Evolutionary conservation across 2,888 invertebrate genomes (phyloP).

Genomic region (Phymatocera aterrima): DNA sequence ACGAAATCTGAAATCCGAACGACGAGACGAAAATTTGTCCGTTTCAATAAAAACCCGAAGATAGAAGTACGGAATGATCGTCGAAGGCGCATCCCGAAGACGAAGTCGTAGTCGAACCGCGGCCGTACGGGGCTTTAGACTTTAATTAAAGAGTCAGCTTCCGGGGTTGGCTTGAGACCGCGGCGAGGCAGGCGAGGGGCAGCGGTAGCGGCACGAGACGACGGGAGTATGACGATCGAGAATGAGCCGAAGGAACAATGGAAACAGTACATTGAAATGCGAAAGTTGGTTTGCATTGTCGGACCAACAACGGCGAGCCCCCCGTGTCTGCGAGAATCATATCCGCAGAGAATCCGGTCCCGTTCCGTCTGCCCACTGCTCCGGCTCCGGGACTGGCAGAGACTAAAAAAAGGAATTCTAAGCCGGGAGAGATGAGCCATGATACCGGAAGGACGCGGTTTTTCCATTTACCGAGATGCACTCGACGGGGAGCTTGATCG

Average conservation of each 20-base stretch:
- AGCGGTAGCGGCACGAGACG: conserved; percentile 8
- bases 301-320: conserved; percentile 47
- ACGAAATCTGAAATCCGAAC: too few species aligned
- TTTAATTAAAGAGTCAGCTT: conserved; percentile 33
- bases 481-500: conserved; percentile 18
- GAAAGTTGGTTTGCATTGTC: conserved; percentile 72
- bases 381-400: background rate
- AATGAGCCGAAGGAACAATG: conserved; percentile 65
- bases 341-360: background rate
- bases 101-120: too few species aligned
- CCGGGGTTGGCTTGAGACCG: conserved; percentile 49
- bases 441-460: conserved; percentile 41
- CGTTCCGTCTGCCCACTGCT: background rate
- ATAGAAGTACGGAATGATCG: background rate
- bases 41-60: too few species aligned
- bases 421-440: conserved; percentile 37
- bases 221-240: conserved; percentile 57
- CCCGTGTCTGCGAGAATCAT: conserved; percentile 21
- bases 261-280: conserved; percentile 71
- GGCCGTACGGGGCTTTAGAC: background rate
- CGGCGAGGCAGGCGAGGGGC: background rate
- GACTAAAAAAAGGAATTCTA: conserved; percentile 22
- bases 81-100: background rate
- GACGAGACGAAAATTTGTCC: too few species aligned
- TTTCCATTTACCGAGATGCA: conserved; percentile 38